Conservation (phyloP, 2,113 vertebrate species). For the Falcunculus frontatus region DNA sequence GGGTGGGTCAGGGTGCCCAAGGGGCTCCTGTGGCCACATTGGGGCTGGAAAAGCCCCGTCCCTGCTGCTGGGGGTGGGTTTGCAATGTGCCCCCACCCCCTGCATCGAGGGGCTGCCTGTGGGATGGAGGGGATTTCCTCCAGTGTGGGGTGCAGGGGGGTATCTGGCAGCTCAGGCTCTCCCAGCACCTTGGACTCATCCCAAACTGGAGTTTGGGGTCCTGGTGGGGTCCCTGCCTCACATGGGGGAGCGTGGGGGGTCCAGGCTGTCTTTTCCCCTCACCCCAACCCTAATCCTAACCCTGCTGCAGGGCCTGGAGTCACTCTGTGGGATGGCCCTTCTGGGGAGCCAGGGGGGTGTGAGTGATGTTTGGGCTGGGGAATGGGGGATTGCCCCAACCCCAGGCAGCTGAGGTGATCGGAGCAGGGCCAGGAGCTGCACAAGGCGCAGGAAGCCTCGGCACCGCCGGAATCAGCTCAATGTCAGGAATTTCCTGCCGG, state of each 20-base stretch:
- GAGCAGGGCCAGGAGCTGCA: not conserved
- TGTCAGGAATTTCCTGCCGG: conserved; percentile 48
- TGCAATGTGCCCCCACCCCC: not conserved
- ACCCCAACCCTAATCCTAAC: not conserved
- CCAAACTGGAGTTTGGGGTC: not conserved
- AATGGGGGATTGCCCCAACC: fast-evolving
- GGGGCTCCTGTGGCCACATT: not conserved
- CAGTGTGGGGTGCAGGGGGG: not conserved
- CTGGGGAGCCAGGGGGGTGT: fast-evolving
- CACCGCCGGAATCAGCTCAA: not conserved
- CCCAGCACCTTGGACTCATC: not conserved
- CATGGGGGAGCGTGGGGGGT: not conserved
- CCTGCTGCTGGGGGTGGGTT: not conserved
- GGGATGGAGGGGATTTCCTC: not conserved
- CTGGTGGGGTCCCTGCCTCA: not conserved
- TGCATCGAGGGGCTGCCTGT: not conserved
- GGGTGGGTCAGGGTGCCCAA: not conserved
- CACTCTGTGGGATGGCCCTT: not conserved
- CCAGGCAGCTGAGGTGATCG: fast-evolving
- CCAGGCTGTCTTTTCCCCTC: not conserved
- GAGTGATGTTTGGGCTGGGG: not conserved
- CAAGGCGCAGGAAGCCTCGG: not conserved
- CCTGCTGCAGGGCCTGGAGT: not conserved
- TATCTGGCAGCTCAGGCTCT: not conserved
- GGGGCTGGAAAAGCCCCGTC: not conserved